Evolutionary conservation across 1,140 invertebrate species (phyloP).

Genomic region (Centruroides vittatus): DNA sequence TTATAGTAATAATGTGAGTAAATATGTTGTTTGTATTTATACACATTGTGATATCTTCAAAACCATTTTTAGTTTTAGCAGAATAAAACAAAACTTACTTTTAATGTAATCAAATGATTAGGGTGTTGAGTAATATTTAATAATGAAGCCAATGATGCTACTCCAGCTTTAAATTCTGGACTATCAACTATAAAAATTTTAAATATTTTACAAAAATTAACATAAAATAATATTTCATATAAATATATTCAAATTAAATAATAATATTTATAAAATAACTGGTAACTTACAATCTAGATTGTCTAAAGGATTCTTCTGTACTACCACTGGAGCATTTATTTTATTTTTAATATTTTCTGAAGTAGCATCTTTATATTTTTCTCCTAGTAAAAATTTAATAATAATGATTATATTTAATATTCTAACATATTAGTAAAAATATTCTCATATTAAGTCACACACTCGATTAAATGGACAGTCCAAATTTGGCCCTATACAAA

Average conservation of each 20-base stretch:
- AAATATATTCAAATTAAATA: not conserved
- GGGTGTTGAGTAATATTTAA: slow-evolving; percentile 65
- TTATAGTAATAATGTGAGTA: too few species aligned
- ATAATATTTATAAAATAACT: too few species aligned
- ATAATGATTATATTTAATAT: too few species aligned
- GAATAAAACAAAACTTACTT: slow-evolving; percentile 23
- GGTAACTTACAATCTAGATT: slow-evolving; percentile 63
- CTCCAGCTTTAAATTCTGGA: slow-evolving; percentile 64
- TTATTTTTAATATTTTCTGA: slow-evolving; percentile 40
- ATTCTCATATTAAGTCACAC: too few species aligned
- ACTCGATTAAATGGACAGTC: too few species aligned
- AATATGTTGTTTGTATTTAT: too few species aligned
- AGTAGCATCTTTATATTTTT: slow-evolving; percentile 51
- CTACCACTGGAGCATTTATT: slow-evolving; percentile 45
- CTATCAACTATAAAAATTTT: slow-evolving; percentile 51
- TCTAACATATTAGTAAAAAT: too few species aligned
- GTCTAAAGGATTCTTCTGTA: slow-evolving; percentile 53
- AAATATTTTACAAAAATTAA: slow-evolving; percentile 13
- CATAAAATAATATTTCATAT: not conserved
- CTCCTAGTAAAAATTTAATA: slow-evolving; percentile 26
- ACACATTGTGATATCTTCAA: too few species aligned
- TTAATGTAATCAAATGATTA: slow-evolving; percentile 58
- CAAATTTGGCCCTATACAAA: too few species aligned
- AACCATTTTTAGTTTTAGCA: not conserved
- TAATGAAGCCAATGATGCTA: slow-evolving; percentile 56